phyloP scores from a whole-genome alignment of 2,888 invertebrate species.

The Phlogophora meticulosa region DNA sequence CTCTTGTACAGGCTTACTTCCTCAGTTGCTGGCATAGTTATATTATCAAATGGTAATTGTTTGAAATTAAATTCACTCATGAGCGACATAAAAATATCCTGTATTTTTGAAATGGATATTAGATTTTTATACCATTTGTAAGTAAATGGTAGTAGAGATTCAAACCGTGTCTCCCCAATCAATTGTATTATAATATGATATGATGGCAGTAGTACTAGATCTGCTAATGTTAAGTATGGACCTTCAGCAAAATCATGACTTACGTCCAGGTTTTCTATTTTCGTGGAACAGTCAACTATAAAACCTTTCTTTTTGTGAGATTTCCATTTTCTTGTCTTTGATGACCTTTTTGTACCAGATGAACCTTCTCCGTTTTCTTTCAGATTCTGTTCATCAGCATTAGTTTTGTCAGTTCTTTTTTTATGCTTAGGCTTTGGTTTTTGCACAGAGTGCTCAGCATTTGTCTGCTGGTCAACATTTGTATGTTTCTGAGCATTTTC shows the following conservation, averaged over 20 bases:
- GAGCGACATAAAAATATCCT: constrained; percentile 60
- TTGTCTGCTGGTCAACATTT: constrained; percentile 28
- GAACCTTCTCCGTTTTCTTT: constrained; percentile 14
- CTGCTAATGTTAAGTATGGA: constrained; percentile 95
- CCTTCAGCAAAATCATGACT: constrained; percentile 96
- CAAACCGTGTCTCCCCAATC: constrained; percentile 77
- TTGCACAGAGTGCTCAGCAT: constrained; percentile 11
- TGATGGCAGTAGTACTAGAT: constrained; percentile 94
- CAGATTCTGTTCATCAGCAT: constrained; percentile 1
- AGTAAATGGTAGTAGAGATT: constrained; percentile 91
- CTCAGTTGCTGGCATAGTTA: constrained; percentile 86
- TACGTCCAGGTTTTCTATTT: constrained; percentile 79
- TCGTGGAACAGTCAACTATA: constrained; percentile 32
- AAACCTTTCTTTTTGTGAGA: constrained; percentile 51
- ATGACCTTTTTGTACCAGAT: constrained; percentile 14
- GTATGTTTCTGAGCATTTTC: not conserved
- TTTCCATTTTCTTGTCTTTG: constrained; percentile 53
- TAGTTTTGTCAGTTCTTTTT: constrained; percentile 56
- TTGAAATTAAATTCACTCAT: constrained; percentile 63
- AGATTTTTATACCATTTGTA: constrained; percentile 92
- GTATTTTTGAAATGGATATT: constrained; percentile 70
- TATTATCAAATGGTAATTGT: constrained; percentile 62
- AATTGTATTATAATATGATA: constrained; percentile 91
- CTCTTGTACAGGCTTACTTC: constrained; percentile 94
- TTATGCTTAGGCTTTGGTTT: not conserved